Evolutionary conservation across 2,888 invertebrate genomes (phyloP).

Genomic region (Nemoura dubitans): DNA sequence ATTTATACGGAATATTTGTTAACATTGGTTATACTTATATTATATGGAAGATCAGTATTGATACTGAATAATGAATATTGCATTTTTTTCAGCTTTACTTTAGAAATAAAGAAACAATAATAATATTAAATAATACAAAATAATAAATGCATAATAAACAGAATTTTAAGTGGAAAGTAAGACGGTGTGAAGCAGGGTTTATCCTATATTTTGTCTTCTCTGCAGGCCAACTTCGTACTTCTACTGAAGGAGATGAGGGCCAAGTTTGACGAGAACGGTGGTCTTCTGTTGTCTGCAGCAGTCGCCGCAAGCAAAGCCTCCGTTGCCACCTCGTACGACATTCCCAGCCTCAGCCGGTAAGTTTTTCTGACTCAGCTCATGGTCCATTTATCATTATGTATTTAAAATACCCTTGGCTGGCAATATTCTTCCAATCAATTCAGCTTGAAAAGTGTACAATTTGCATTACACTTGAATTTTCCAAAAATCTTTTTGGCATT

Average conservation of each 20-base stretch:
- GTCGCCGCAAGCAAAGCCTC: constrained; percentile 65
- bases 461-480: too few relatives aligned
- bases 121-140: background rate
- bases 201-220: background rate
- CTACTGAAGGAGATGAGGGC: constrained; percentile 67
- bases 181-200: background rate
- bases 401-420: too few relatives aligned
- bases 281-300: constrained; percentile 67
- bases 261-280: constrained; percentile 65
- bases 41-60: too few relatives aligned
- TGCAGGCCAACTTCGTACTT: constrained; percentile 57
- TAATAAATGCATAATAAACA: background rate
- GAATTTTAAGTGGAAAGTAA: constrained; percentile 2
- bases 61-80: too few relatives aligned
- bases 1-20: too few relatives aligned
- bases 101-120: too few relatives aligned
- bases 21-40: too few relatives aligned
- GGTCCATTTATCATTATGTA: background rate
- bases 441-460: too few relatives aligned
- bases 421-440: too few relatives aligned
- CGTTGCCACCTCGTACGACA: constrained; percentile 68
- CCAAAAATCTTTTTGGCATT: too few relatives aligned
- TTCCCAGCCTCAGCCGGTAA: constrained; percentile 66
- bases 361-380: constrained; percentile 49
- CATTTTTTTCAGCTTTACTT: too few relatives aligned